Evolutionary conservation across 2,797 vertebrate species (phyloP), one percentile per base, ranked within the genome.

Genomic region (Amblyraja radiata): DNA sequence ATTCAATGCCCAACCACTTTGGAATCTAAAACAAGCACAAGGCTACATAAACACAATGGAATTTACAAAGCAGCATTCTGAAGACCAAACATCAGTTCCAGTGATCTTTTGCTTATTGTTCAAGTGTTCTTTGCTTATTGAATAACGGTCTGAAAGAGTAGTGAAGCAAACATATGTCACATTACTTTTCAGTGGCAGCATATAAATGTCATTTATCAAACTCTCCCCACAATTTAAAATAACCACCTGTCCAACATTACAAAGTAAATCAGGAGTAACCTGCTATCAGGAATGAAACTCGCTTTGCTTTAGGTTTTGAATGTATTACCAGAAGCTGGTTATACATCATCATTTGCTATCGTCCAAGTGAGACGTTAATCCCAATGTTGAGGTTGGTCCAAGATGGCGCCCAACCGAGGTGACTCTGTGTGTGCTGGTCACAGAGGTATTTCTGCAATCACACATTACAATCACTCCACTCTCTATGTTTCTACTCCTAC

Each of bases 61-160:
- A 86, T 63, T 86, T 63, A 86, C 28, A 86, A 86, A 88, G 61
- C 61, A 65, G 61, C 84, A 36, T 88, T 88, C 16, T 88, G 61
- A 65, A 65, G 84, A 65, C 2, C 13, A 88, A 68, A n/a, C 0
- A 4, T 88, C 14, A n/a, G 13, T 63, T 65, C 61, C 65, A 88
- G 14, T 58, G 46, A 25, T 83, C 79, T 58, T 81, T 63, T 86
- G 11, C 61, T 86, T 25, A 58, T 11, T 54, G 5, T 54, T 54
- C 46, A 54, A 54, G 46, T 54, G 46, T 54, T 54, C 46, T 54
- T 54, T n/a, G 54, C 58, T 86, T 84, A 54, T n/a, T 84, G 58
- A 86, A 63, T 63, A 86, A n/a, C 14, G 54, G 61, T 63, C 83
- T 32, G n/a, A 2, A 86, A 86, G 13, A 11, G 13, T n/a, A 1